These are phyloP conservation scores for Idaea aversata DNA, from an alignment of 2,888 invertebrate species.

Conservation along the genomic window DNA sequence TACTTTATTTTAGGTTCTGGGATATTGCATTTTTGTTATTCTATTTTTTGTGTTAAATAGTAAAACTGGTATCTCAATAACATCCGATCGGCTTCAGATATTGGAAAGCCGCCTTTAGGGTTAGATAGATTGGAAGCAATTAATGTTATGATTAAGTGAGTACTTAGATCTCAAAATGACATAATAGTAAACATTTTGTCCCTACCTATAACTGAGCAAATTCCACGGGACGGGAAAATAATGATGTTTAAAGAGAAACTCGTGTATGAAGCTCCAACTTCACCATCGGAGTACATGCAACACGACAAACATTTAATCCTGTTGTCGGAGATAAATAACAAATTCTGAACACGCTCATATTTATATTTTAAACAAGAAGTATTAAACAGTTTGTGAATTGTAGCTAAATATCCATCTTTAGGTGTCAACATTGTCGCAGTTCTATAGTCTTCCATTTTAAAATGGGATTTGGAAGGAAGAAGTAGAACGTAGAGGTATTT, in stretches of 20 bases:
- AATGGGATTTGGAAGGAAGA: too few species aligned
- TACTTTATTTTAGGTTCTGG: conserved; percentile 3
- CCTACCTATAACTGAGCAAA: conserved; percentile 7
- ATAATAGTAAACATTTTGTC: conserved; percentile 5
- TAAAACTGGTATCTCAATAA: too few species aligned
- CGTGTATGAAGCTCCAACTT: conserved; percentile 10
- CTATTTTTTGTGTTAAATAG: not conserved
- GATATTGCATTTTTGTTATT: conserved; percentile 4
- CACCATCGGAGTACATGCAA: conserved; percentile 6
- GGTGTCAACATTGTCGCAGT: too few species aligned
- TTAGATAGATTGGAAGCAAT: not conserved
- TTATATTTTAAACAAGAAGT: conserved; percentile 4
- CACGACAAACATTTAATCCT: conserved; percentile 10
- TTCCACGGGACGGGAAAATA: conserved; percentile 14
- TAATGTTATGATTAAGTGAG: not conserved
- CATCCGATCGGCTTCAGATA: too few species aligned
- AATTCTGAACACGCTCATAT: not conserved
- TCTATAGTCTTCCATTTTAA: too few species aligned
- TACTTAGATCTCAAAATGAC: conserved; percentile 6
- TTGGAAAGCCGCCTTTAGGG: too few species aligned
- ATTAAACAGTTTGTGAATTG: not conserved
- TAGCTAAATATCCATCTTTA: too few species aligned
- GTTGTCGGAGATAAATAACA: conserved; percentile 5
- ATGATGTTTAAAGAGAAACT: conserved; percentile 17
- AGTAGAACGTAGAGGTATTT: conserved; percentile 14